Conservation (phyloP, 64 coral and sea anemone species). For the Cladopsammia gracilis region DNA sequence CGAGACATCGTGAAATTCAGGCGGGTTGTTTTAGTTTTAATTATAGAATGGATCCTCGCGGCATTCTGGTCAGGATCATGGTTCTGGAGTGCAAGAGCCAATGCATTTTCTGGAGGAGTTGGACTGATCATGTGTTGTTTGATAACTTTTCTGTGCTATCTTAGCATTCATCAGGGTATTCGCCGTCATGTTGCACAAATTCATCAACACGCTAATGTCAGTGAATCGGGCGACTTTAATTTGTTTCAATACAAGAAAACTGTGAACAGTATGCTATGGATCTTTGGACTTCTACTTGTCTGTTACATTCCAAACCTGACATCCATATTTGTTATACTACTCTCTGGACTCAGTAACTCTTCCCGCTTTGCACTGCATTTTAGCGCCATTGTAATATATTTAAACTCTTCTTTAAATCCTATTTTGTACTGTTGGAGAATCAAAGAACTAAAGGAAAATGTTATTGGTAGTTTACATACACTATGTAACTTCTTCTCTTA, state of each 20-base stretch:
- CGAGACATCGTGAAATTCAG: neutral
- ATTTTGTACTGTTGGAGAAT: conserved; percentile 18
- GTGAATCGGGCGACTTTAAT: neutral
- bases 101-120: neutral
- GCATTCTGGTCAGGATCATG: neutral
- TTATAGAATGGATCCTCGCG: neutral
- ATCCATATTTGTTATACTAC: neutral
- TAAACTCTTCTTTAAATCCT: conserved; percentile 17
- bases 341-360: neutral
- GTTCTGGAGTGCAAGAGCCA: neutral
- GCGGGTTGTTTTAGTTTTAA: conserved; percentile 1
- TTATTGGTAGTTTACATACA: neutral
- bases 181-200: conserved; percentile 12
- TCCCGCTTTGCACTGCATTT: conserved; percentile 13
- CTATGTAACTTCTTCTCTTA: too few relatives aligned
- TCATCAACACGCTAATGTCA: neutral
- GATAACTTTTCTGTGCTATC: neutral
- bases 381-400: neutral
- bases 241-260: neutral
- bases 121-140: neutral
- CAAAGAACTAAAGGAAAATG: neutral
- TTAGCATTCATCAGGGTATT: neutral
- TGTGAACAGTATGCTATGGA: conserved; percentile 5
- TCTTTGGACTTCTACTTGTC: neutral
- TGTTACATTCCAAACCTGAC: neutral